Evolutionary conservation across 2,797 vertebrate genomes (phyloP), one percentile per base, ranked within the genome.

Genomic region (Sebastes cheni): DNA sequence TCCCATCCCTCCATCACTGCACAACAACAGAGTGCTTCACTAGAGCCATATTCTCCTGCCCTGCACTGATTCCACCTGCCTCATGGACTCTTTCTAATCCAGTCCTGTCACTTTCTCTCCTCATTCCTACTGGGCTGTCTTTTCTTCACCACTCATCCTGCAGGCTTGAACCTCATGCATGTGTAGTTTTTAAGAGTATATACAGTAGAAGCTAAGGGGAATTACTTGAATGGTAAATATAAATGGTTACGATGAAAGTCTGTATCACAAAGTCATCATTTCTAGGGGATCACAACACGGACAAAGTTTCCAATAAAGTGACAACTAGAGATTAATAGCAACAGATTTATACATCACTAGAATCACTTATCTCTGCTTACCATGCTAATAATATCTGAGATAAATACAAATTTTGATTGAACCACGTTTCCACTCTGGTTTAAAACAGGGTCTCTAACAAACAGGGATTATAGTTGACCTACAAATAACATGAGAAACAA

Each of bases 1-100:
- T 91, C 85, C 32, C 32, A 59, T 83, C 70, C 61, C 77, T 83
- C 62, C 71, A 72, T 76, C 55, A 2, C 46, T 25, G 61, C 65
- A 69, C 67, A 89, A 85, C 83, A 84, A 89, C 82, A 67, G 22
- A 14, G 65, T 32, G 54, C 80, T 80, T 89, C 68, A 80, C 64
- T 29, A 23, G 46, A 56, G 10, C 59, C 30, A 46, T 59, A 81
- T 81, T 72, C 29, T 16, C 20, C 70, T 54, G 25, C 25, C 72
- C 46, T 55, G 39, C 73, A 56, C 42, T 27, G 42, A 77, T 55
- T 80, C 54, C 39, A 82, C 68, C 84, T 75, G 76, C 58, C 42
- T 62, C 3, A 14, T 5, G 9, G 3, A 25, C 42, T 54, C 61
- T 18, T 5, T 32, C 58, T 59, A 16, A 29, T 58, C 23, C 55